Evolutionary conservation across 2,113 vertebrate species (phyloP).

Genomic region (Tetrao urogallus): DNA sequence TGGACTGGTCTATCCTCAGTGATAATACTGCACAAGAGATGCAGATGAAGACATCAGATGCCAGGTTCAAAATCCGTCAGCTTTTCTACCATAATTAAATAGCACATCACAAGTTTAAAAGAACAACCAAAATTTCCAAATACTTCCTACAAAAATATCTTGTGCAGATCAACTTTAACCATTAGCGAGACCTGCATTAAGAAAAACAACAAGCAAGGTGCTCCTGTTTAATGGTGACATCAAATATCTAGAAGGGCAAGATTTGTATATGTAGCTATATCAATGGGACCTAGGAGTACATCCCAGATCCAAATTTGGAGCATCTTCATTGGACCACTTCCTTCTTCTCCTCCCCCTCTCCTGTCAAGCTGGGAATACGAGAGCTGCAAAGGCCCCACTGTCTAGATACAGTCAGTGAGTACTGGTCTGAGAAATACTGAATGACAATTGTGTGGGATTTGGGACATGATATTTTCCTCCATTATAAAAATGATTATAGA

Average conservation of each 20-base stretch:
- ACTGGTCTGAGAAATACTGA: background rate
- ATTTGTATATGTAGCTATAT: background rate
- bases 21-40: background rate
- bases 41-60: background rate
- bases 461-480: background rate
- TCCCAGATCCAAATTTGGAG: background rate
- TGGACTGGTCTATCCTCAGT: background rate
- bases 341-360: background rate
- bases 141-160: conserved; percentile 25
- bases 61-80: background rate
- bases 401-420: background rate
- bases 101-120: background rate
- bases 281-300: background rate
- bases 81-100: background rate
- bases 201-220: background rate
- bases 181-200: background rate
- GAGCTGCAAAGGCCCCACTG: background rate
- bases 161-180: background rate
- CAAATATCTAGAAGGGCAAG: background rate
- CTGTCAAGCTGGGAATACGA: background rate
- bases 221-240: background rate
- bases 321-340: background rate
- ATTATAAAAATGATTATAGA: background rate
- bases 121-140: background rate
- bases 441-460: background rate